Conservation (phyloP, 2,888 invertebrate genomes). For the Helobdella robusta region DNA sequence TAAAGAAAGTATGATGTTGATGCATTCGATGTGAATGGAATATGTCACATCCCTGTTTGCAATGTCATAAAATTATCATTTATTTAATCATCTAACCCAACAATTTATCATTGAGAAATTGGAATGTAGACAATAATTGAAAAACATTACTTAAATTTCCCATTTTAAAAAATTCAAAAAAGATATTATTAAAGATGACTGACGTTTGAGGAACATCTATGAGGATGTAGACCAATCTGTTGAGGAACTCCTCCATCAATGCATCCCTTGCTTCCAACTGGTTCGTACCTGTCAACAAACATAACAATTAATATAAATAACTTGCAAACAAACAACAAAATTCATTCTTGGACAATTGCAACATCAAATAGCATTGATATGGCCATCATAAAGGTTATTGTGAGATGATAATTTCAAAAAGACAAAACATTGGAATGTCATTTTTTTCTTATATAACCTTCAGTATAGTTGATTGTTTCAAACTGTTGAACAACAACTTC, state of each 20-base stretch:
- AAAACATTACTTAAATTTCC: not conserved
- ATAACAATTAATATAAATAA: too few species aligned
- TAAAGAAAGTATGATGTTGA: conserved; percentile 75
- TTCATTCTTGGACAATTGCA: not conserved
- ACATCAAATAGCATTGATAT: too few species aligned
- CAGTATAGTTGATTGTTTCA: conserved; percentile 28
- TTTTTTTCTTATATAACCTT: too few species aligned
- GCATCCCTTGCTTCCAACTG: not conserved
- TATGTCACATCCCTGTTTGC: conserved; percentile 39
- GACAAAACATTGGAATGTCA: not conserved
- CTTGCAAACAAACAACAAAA: not conserved
- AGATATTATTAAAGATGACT: conserved; percentile 44
- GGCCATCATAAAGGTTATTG: too few species aligned
- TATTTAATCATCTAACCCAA: too few species aligned
- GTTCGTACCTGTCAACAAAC: too few species aligned
- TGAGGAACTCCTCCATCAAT: conserved; percentile 51
- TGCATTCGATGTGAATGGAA: conserved; percentile 61
- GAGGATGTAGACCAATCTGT: conserved; percentile 66
- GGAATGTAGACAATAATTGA: not conserved
- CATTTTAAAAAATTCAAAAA: too few species aligned
- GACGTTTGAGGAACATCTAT: conserved; percentile 73
- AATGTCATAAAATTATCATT: too few species aligned
- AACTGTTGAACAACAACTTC: conserved; percentile 75
- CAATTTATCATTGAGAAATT: not conserved
- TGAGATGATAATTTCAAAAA: not conserved